A percentile compares a stretch with the other conserved stretches of the same genome.
Conservation (phyloP, 2,113 vertebrate species). For the Thymallus thymallus region DNA sequence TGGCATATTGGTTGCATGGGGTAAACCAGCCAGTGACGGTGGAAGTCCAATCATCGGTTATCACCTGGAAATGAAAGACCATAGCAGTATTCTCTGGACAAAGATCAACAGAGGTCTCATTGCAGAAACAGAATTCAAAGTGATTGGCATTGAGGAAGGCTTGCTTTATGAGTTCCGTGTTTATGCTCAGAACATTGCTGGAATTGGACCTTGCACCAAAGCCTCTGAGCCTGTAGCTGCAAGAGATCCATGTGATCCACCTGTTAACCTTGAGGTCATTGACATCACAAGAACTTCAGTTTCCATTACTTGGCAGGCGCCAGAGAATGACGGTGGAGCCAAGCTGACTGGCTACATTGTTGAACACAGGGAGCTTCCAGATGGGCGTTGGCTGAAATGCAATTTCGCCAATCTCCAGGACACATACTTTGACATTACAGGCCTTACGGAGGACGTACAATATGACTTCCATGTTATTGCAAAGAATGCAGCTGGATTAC, state of each 20-base stretch:
- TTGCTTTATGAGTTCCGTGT: constrained; percentile 92
- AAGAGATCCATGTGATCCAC: constrained; percentile 93
- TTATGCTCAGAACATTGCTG: constrained; percentile 94
- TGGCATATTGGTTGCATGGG: constrained; percentile 92
- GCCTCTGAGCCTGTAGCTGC: constrained; percentile 89
- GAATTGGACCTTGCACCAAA: constrained; percentile 93
- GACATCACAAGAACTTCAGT: constrained; percentile 96
- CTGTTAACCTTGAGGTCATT: constrained; percentile 87
- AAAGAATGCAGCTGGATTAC: constrained; percentile 88
- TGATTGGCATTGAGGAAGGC: constrained; percentile 92
- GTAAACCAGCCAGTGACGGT: constrained; percentile 89
- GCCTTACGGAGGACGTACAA: constrained; percentile 91
- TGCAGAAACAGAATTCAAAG: constrained; percentile 90
- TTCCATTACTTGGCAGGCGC: constrained; percentile 89
- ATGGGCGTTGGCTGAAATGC: constrained; percentile 94
- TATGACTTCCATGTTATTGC: constrained; percentile 96
- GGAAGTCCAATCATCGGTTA: constrained; percentile 90
- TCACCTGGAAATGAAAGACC: constrained; percentile 93
- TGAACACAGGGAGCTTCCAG: constrained; percentile 88
- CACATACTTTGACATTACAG: constrained; percentile 91
- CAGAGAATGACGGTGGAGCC: constrained; percentile 88
- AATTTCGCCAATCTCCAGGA: constrained; percentile 94
- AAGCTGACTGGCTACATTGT: constrained; percentile 94
- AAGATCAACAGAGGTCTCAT: constrained; percentile 91
- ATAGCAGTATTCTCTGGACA: constrained; percentile 94